A percentile compares a stretch with the other conserved stretches of the same genome.
Conservation (phyloP, 2,797 vertebrate species). For the Astyanax mexicanus region DNA sequence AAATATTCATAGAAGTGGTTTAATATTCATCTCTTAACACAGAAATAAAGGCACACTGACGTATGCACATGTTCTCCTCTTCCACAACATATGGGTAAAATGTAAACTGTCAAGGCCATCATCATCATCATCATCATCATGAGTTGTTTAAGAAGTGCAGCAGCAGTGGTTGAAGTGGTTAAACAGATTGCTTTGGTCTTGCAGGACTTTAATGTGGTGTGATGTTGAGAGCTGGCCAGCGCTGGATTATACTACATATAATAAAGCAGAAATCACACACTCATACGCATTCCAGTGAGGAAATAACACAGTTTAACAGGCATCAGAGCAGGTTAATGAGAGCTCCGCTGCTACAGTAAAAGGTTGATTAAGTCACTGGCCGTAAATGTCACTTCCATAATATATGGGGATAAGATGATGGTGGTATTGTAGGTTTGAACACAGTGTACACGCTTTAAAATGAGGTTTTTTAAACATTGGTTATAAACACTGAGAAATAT, state of each 20-base stretch:
- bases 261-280: not conserved
- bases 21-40: not conserved
- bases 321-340: slow-evolving; percentile 1
- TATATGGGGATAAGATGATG: not conserved
- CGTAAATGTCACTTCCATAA: slow-evolving; percentile 5
- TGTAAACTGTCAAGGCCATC: no score
- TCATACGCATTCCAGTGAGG: not conserved
- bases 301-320: not conserved
- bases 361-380: not conserved
- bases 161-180: no score
- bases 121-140: not conserved
- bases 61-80: not conserved
- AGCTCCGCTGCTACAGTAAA: not conserved
- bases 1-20: not conserved
- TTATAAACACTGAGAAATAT: not conserved
- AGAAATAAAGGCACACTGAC: not conserved
- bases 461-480: no score
- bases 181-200: not conserved
- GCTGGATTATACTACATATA: no score
- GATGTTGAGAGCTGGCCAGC: not conserved
- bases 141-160: not conserved
- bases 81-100: not conserved
- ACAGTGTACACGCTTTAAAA: not conserved
- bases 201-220: not conserved
- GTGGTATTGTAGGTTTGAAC: not conserved